phyloP scores from a whole-genome alignment of 2,797 vertebrate species.

The Scarus forsteni region DNA sequence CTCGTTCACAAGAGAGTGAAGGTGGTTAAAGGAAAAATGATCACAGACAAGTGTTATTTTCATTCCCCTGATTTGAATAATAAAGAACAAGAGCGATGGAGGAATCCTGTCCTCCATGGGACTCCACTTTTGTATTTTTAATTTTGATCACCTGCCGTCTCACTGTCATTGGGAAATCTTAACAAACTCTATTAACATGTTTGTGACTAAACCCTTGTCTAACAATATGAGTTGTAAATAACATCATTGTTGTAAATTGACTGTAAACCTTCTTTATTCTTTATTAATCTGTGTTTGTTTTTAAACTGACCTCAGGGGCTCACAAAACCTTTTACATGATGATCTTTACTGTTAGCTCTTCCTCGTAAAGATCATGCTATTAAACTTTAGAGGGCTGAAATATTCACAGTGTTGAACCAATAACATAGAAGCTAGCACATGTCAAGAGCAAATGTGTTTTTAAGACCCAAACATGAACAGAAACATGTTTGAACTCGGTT shows the following conservation, averaged over 20 bases:
- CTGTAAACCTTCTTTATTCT: background rate
- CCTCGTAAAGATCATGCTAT: slow-evolving; percentile 2
- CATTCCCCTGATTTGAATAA: background rate
- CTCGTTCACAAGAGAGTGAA: too few relatives aligned
- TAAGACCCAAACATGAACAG: background rate
- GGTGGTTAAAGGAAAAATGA: too few relatives aligned
- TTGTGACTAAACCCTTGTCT: slow-evolving; percentile 41
- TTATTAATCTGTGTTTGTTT: too few relatives aligned
- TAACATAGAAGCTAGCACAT: background rate
- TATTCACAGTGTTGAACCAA: background rate
- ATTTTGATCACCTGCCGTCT: background rate
- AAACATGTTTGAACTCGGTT: background rate
- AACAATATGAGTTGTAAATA: slow-evolving; percentile 54
- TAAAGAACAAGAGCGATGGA: too few relatives aligned
- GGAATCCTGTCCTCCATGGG: background rate
- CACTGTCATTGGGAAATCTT: slow-evolving; percentile 32
- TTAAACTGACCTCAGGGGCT: background rate
- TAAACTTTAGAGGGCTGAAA: slow-evolving; percentile 4
- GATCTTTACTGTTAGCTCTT: slow-evolving; percentile 6
- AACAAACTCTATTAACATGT: slow-evolving; percentile 49
- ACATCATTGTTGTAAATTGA: slow-evolving; percentile 33
- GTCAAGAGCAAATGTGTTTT: background rate
- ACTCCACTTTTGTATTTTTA: background rate
- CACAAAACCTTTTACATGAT: slow-evolving; percentile 10
- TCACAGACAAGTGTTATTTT: too few relatives aligned